Base-by-base conservation (phyloP, 1,140 invertebrate species). In the Hermetia illucens region DNA sequence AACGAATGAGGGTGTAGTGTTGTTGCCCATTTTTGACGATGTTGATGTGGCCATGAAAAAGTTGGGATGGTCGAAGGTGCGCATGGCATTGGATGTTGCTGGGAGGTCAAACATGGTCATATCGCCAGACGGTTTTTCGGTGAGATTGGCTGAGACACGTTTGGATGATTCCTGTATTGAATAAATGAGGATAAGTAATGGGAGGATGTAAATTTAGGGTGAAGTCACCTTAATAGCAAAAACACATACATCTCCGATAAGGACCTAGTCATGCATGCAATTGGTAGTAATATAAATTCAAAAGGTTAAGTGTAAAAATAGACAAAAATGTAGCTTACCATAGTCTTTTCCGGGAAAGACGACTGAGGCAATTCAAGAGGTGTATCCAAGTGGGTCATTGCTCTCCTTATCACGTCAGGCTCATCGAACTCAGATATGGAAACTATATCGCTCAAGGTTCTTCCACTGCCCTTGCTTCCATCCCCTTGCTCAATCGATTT, bases 371-470 rank as follows among this genome's bases (percentile, higher is more conserved):
- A 10, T 9, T n/a, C n/a, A 5, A 38, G 22, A 3, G 25, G 36
- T n/a, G 36, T 38, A 3, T 4, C 22, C 3, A 10, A 5, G 8
- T 38, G 10, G 5, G 45, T 68, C 47, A 22, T 59, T 17, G 62
- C 63, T 17, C 68, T 54, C 45, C 69, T 61, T 31, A 66, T 64
- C 9, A 68, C 48, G 45, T 71, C 70, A 38, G 69, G 65, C 36
- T 77, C 75, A 32, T 77, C 74, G 36, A 68, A 77, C 38, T 79
- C 75, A 0, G 75, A 76, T 55, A 79, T 75, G 1, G 75, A 79
- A 3, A 78, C 57, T 35, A 80, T 77, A 43, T 79, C 77, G 47
- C 75, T 77, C 0, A 80, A 55, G 0, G 75, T 78, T 19, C 75
- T 61, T 2, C 71, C 75, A 27, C 75, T 69, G 45, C 53, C 46